Percentiles rank a stretch among this genome's conserved stretches.
These are phyloP conservation scores for Holacanthus passer DNA, from an alignment of 2,113 vertebrate genomes.

Conservation along the genomic window DNA sequence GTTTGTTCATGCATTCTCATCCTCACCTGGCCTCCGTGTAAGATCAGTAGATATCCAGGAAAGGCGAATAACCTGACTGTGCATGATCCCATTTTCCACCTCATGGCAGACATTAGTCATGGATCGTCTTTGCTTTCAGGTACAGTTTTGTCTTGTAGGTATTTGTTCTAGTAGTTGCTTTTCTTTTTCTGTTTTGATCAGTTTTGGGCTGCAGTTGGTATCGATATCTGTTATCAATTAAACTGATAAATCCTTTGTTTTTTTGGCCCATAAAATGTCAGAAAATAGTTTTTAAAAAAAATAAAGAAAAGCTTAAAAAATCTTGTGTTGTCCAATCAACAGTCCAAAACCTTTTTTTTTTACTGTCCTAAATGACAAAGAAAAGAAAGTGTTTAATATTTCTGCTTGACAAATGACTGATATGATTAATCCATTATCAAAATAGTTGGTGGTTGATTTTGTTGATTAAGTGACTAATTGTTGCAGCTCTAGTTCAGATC, in stretches of 20 bases:
- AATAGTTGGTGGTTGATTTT: too few relatives aligned
- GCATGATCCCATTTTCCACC: not conserved
- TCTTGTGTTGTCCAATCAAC: not conserved
- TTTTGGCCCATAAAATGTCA: not conserved
- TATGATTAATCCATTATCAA: not conserved
- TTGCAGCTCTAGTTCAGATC: not conserved
- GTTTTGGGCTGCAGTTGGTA: not conserved
- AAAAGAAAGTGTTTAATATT: not conserved
- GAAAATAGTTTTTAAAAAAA: not conserved
- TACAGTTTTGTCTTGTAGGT: not conserved
- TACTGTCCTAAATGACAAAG: not conserved
- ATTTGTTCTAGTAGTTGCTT: not conserved
- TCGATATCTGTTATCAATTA: not conserved
- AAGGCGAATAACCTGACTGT: not conserved
- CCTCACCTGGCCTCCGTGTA: not conserved
- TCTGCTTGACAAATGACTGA: not conserved
- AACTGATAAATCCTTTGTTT: not conserved
- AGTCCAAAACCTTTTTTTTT: not conserved
- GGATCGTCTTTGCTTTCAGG: not conserved
- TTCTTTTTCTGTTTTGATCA: too few relatives aligned
- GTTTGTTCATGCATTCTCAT: constrained; percentile 8
- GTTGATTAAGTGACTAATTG: not conserved
- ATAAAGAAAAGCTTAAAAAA: not conserved
- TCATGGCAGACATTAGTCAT: not conserved
- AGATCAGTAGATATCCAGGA: not conserved